A percentile compares a stretch with the other conserved stretches of the same genome.
Evolutionary conservation across 2,888 invertebrate genomes (phyloP).

Genomic region (Malacosoma neustria): DNA sequence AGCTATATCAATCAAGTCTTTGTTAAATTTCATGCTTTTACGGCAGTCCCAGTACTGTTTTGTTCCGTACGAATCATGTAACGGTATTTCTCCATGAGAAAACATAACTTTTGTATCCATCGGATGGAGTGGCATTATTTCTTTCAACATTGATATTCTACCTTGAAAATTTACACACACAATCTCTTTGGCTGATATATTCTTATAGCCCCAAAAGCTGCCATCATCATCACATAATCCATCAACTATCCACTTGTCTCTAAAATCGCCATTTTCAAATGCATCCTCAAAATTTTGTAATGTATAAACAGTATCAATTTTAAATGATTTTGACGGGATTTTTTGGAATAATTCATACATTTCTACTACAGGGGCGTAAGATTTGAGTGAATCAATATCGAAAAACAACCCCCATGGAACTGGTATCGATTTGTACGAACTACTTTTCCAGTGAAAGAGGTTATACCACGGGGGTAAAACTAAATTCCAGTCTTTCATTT

Average conservation of each 20-base stretch:
- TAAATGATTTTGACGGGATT: constrained; percentile 29
- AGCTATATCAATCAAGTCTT: constrained; percentile 79
- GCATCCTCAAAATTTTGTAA: constrained; percentile 91
- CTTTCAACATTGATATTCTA: constrained; percentile 76
- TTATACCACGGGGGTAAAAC: constrained; percentile 95
- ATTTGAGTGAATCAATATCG: constrained; percentile 83
- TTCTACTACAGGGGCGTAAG: constrained; percentile 91
- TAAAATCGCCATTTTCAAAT: constrained; percentile 86
- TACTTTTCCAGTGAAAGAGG: constrained; percentile 91
- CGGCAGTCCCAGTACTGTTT: constrained; percentile 88
- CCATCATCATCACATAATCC: constrained; percentile 41
- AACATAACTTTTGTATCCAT: constrained; percentile 76
- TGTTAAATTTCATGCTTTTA: constrained; percentile 93
- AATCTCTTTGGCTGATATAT: constrained; percentile 78
- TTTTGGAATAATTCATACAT: constrained; percentile 81
- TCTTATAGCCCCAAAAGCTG: constrained; percentile 82
- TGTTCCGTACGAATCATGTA: constrained; percentile 92
- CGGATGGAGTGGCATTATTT: constrained; percentile 66
- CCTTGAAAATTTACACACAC: constrained; percentile 91
- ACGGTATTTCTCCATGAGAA: constrained; percentile 87
- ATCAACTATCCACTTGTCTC: constrained; percentile 84
- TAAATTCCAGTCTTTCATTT: constrained; percentile 71
- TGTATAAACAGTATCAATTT: constrained; percentile 85
- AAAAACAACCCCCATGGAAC: constrained; percentile 91
- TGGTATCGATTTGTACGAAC: constrained; percentile 67